Evolutionary conservation across 1,140 invertebrate genomes (phyloP).

Genomic region (Augochlora pura): DNA sequence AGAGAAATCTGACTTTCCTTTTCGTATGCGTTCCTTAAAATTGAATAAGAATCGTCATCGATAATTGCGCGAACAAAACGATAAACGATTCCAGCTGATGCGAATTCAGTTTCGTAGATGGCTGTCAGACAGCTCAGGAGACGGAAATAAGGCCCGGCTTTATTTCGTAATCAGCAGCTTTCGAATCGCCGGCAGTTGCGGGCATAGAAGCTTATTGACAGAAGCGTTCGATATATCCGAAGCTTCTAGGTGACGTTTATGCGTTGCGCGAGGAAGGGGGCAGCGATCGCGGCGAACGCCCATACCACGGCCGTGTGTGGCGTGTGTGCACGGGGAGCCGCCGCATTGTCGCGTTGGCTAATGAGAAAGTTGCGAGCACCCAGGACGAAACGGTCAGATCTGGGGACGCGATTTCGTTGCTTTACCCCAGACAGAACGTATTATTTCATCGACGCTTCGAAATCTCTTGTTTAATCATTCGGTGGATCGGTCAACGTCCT

Average conservation of each 20-base stretch:
- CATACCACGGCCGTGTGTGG: conserved; percentile 9
- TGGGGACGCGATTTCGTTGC: conserved; percentile 34
- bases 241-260: conserved; percentile 76
- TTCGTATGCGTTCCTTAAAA: too few relatives aligned
- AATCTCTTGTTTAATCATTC: conserved; percentile 15
- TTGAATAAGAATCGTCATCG: too few relatives aligned
- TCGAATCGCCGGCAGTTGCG: conserved; percentile 72
- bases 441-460: neutral
- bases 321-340: conserved; percentile 34
- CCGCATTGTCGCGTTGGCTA: conserved; percentile 74
- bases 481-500: neutral
- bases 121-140: neutral
- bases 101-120: neutral
- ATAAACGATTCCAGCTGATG: too few relatives aligned
- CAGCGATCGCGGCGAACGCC: conserved; percentile 24
- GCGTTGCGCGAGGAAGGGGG: conserved; percentile 58
- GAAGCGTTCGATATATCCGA: conserved; percentile 74
- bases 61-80: too few relatives aligned
- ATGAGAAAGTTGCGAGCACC: conserved; percentile 76
- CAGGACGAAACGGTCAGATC: conserved; percentile 41
- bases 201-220: conserved; percentile 73
- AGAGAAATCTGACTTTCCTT: too few relatives aligned
- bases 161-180: conserved; percentile 77
- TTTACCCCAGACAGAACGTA: neutral
- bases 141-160: conserved; percentile 54